Conservation (phyloP, 2,888 invertebrate species). For the Hydriomena furcata region DNA sequence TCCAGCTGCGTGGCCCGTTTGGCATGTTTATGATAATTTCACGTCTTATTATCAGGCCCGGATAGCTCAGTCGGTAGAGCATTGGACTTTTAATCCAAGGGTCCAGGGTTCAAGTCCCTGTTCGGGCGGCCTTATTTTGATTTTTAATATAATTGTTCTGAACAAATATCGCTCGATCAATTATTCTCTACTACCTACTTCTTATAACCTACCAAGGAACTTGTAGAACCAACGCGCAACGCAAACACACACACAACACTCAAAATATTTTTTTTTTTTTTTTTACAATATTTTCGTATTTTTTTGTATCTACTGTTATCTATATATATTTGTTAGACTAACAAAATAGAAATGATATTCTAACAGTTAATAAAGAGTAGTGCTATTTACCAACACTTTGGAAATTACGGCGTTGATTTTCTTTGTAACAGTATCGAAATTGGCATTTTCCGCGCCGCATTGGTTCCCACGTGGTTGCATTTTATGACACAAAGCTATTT, state of each 20-base stretch:
- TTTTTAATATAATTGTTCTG: background rate
- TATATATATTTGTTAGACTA: too few species aligned
- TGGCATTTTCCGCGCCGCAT: conserved; percentile 19
- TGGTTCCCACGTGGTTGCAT: conserved; percentile 33
- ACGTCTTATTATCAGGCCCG: conserved; percentile 66
- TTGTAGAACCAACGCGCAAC: too few species aligned
- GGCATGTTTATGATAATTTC: conserved; percentile 12
- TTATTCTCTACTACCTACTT: too few species aligned
- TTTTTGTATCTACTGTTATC: too few species aligned
- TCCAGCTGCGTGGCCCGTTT: background rate
- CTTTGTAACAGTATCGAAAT: conserved; percentile 23
- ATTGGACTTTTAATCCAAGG: conserved; percentile 91
- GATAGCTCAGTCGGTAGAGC: conserved; percentile 90
- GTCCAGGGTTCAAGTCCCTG: conserved; percentile 91
- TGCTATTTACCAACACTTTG: background rate
- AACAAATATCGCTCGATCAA: too few species aligned
- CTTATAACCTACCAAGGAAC: too few species aligned
- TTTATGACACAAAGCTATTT: conserved; percentile 29
- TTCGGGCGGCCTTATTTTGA: conserved; percentile 77
- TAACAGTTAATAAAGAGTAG: too few species aligned
- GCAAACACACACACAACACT: too few species aligned
- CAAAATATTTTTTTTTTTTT: too few species aligned
- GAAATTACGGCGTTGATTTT: conserved; percentile 3
- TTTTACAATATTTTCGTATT: too few species aligned
- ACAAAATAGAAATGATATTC: too few species aligned